Conservation (phyloP, 2,113 vertebrate genomes). For the Oryzias melastigma region DNA sequence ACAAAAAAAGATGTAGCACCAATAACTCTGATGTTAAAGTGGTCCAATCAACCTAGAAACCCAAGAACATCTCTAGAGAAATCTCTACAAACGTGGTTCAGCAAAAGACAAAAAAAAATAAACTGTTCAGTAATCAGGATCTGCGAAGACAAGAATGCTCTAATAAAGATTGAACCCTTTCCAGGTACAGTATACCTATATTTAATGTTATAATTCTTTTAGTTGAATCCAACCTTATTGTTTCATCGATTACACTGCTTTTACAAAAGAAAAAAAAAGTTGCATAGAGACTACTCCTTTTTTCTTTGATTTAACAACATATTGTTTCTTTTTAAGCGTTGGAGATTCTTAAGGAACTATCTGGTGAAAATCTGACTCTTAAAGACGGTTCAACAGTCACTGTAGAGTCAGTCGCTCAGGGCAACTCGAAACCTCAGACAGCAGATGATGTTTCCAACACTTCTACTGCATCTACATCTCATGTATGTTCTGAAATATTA, state of each 20-base stretch:
- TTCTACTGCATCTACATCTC: not conserved
- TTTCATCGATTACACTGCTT: not conserved
- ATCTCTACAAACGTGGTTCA: constrained; percentile 49
- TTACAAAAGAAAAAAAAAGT: not conserved
- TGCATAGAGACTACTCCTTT: not conserved
- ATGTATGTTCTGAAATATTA: not conserved
- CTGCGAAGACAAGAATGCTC: not conserved
- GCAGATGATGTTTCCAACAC: not conserved
- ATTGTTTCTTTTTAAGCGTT: not conserved
- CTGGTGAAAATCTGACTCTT: not conserved
- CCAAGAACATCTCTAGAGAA: rapidly evolving
- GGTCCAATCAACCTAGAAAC: not conserved
- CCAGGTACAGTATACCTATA: constrained; percentile 34
- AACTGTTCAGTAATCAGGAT: rapidly evolving
- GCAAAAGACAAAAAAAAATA: rapidly evolving
- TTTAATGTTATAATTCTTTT: not conserved
- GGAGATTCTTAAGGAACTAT: not conserved
- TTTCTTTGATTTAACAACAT: not conserved
- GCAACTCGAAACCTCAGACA: not conserved
- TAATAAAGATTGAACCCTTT: constrained; percentile 23
- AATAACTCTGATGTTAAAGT: constrained; percentile 25
- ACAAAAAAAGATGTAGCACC: not conserved
- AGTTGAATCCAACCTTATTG: not conserved
- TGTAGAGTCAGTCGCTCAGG: not conserved
- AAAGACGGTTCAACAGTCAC: not conserved